These are phyloP conservation scores for Catonia carolina DNA, from an alignment of 2,888 invertebrate species.

Conservation along the genomic window DNA sequence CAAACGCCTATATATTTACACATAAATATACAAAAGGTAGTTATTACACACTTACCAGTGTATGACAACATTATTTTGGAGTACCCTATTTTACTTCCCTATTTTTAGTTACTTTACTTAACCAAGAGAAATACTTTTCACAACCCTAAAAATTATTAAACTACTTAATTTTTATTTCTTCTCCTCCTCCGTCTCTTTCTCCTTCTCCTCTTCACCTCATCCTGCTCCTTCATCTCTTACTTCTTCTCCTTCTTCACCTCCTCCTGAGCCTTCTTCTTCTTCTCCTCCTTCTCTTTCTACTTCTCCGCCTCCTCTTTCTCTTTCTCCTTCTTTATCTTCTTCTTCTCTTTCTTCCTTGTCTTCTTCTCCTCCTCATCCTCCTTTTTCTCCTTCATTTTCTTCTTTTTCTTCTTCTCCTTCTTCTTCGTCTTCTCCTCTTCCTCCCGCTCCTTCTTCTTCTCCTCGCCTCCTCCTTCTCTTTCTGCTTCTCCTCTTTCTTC, in stretches of 20 bases:
- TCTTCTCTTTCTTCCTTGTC: neutral
- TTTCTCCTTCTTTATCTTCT: neutral
- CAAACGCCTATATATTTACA: too few relatives aligned
- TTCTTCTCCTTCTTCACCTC: neutral
- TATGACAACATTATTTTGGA: too few relatives aligned
- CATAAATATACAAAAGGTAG: too few relatives aligned
- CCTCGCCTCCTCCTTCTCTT: neutral
- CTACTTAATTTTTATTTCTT: too few relatives aligned
- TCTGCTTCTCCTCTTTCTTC: neutral
- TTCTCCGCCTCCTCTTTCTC: neutral
- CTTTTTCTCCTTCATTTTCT: too few relatives aligned
- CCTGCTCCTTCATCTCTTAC: neutral
- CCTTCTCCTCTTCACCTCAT: neutral
- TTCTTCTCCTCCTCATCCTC: neutral
- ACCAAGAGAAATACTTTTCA: too few relatives aligned
- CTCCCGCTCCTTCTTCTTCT: neutral
- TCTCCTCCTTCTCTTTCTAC: neutral
- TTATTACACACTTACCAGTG: too few relatives aligned
- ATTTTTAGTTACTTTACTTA: too few relatives aligned
- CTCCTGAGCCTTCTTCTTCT: neutral
- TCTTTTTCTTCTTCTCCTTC: neutral
- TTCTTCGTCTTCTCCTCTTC: neutral
- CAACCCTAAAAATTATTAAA: too few relatives aligned
- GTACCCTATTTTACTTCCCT: neutral
- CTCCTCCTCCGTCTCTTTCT: neutral